A percentile compares a stretch with the other conserved stretches of the same genome.
phyloP scores from a whole-genome alignment of 2,797 vertebrate species.

The Cynopterus sphinx region DNA sequence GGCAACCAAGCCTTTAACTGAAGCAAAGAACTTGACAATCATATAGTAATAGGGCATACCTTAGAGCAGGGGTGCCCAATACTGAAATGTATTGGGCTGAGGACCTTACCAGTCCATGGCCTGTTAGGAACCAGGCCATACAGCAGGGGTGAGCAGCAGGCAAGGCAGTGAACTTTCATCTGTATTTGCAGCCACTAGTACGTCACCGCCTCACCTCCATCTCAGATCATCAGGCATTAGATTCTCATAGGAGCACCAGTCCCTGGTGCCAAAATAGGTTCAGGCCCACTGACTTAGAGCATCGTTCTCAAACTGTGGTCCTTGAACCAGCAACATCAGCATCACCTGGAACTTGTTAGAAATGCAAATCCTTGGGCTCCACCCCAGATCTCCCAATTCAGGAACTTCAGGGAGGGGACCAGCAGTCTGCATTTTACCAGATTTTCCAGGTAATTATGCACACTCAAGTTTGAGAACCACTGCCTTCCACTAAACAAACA shows the following conservation, averaged over 20 bases:
- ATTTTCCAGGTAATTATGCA: neutral
- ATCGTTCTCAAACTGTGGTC: neutral
- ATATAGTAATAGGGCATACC: accelerated
- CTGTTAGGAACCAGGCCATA: too few relatives aligned
- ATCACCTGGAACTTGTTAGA: neutral
- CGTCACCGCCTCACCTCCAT: too few relatives aligned
- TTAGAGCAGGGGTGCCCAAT: neutral
- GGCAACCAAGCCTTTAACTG: neutral
- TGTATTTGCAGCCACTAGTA: too few relatives aligned
- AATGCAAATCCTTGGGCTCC: neutral
- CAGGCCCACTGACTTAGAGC: too few relatives aligned
- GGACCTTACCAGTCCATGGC: too few relatives aligned
- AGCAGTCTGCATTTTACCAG: neutral
- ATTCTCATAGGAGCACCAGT: too few relatives aligned
- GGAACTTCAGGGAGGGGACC: neutral
- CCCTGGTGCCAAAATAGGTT: too few relatives aligned
- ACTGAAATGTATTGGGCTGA: too few relatives aligned
- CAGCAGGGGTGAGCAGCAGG: too few relatives aligned
- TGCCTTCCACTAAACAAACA: neutral
- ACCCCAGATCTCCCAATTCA: neutral
- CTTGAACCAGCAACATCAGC: neutral
- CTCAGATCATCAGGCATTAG: too few relatives aligned
- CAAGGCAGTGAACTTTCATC: too few relatives aligned
- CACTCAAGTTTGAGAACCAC: neutral
- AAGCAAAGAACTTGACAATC: neutral